Percentiles rank a stretch among this genome's conserved stretches.
phyloP scores from a whole-genome alignment of 2,797 vertebrate species.

The Sebastes elongatus region DNA sequence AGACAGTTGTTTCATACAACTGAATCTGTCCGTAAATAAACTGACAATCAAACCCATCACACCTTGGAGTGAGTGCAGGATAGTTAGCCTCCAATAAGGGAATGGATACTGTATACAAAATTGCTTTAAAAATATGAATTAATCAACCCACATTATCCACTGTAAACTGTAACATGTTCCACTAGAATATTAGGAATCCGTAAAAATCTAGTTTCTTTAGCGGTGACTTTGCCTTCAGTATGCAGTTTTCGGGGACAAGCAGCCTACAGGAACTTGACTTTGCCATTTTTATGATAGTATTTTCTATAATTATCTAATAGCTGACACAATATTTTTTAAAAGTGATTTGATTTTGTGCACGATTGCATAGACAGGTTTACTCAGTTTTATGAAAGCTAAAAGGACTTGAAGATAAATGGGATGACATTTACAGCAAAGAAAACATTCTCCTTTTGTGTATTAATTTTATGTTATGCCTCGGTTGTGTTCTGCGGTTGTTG shows the following conservation, averaged over 20 bases:
- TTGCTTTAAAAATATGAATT: background rate
- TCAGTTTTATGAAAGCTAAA: background rate
- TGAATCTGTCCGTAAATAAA: background rate
- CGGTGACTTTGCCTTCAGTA: background rate
- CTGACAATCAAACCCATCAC: background rate
- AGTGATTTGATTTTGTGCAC: background rate
- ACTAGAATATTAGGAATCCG: background rate
- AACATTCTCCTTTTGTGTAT: background rate
- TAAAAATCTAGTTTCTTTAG: background rate
- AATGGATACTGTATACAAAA: background rate
- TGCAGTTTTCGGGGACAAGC: background rate
- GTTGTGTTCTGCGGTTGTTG: constrained; percentile 48
- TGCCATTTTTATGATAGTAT: background rate
- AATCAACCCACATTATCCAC: background rate
- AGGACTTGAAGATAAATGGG: background rate
- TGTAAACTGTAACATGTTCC: background rate
- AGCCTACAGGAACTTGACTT: background rate
- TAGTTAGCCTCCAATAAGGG: background rate
- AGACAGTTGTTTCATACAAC: background rate
- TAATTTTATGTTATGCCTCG: constrained; percentile 50
- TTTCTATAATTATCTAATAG: background rate
- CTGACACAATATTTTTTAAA: background rate
- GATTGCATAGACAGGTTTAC: background rate
- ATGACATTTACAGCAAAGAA: constrained; percentile 12
- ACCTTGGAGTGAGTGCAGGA: background rate